Evolutionary conservation across 2,113 vertebrate species (phyloP).

Genomic region (Pholis gunnellus): DNA sequence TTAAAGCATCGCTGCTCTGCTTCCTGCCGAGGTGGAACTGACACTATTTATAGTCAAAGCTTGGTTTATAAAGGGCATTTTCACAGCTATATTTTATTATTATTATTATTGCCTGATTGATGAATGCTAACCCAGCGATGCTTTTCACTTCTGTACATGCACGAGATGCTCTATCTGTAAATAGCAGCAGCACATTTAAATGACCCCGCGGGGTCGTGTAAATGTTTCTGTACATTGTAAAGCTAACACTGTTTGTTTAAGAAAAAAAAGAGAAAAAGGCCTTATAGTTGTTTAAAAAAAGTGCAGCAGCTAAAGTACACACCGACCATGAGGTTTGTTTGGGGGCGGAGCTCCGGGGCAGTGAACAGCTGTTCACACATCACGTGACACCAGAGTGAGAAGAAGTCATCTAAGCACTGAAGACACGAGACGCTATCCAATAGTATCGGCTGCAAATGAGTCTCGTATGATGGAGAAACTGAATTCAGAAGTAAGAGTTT

Average conservation of each 20-base stretch:
- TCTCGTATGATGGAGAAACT: not conserved
- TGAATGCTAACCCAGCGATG: conserved; percentile 73
- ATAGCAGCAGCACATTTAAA: conserved; percentile 74
- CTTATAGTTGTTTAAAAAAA: conserved; percentile 82
- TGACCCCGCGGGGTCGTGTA: conserved; percentile 74
- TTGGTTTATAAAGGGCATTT: conserved; percentile 80
- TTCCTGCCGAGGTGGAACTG: conserved; percentile 26
- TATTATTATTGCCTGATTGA: conserved; percentile 67
- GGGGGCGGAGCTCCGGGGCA: conserved; percentile 75
- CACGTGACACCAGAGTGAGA: conserved; percentile 8
- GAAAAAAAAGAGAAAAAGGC: conserved; percentile 52
- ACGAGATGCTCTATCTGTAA: conserved; percentile 80
- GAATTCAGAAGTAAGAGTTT: not conserved
- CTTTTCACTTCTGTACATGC: conserved; percentile 71
- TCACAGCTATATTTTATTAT: conserved; percentile 79
- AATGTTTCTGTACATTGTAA: conserved; percentile 83
- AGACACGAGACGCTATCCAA: not conserved
- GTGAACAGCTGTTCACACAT: conserved; percentile 65
- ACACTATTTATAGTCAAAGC: conserved; percentile 77
- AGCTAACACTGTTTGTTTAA: conserved; percentile 86
- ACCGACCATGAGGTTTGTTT: conserved; percentile 81
- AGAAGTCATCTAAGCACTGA: conserved; percentile 5
- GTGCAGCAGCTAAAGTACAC: conserved; percentile 83
- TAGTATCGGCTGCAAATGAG: not conserved
- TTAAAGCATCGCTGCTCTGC: conserved; percentile 43